Evolutionary conservation across 2,113 vertebrate genomes (phyloP), one percentile per base, ranked within the genome.

Genomic region (Petromus typicus): DNA sequence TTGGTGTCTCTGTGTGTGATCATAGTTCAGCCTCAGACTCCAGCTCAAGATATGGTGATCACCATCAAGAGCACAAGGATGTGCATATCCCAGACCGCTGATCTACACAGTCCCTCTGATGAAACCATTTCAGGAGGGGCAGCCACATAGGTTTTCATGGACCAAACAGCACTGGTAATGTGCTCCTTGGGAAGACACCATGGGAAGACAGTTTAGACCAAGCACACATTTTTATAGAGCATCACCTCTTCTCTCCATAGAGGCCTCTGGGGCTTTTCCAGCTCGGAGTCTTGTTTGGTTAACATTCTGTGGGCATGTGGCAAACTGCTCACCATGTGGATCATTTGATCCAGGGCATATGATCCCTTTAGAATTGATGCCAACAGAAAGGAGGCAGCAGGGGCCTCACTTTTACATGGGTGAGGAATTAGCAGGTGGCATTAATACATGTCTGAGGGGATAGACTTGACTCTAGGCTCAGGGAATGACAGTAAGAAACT

Each of bases 21-120:
- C 61, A 71, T 71, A 88, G 56, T 57, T 90, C 76, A 96, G 25
- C 14, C 51, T 40, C 81, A 83, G 64, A 66, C 30, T 94, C 59
- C 80, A 34, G 43, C 86, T 18, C 67, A 56, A 93, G 89, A 94
- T 86, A 79, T 22, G 6, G 66, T 51, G 25, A 45, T 37, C 20
- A 73, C 10, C 10, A 64, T 87, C 85, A 51, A 87, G 93, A 57
- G 43, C 69, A 16, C 30, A 22, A 66, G 56, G 16, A 57, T 20
- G 40, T 57, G 34, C 37, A n/a, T 61, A 71, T 56, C 23, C 54
- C 7, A 82, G 59, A 54, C 1, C 48, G 86, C 30, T 63, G 5
- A 7, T 27, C 75, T 22, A 85, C 25, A 3, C n/a, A 76, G 45
- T 40, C 59, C 63, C 45, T 94, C 22, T 86, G 34, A 1, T 73